A percentile compares a stretch with the other conserved stretches of the same genome.
These are phyloP conservation scores for Chondrilla cf. caribensis DNA, from an alignment of 37 sponge, comb jelly and placozoan species.

Conservation along the genomic window DNA sequence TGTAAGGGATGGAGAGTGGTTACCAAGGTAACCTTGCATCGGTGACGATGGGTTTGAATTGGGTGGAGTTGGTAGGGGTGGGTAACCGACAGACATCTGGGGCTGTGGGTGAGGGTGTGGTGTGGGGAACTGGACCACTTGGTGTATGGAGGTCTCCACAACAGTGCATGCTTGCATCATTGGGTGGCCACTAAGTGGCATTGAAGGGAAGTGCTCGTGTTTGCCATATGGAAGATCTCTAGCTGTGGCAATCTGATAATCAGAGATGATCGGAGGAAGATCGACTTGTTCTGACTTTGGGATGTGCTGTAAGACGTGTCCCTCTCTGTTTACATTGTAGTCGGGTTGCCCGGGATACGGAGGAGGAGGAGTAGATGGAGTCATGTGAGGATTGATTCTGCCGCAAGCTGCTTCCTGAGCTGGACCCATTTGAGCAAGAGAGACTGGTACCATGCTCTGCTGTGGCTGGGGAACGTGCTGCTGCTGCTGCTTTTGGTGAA, in stretches of 20 bases:
- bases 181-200: background rate
- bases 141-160: background rate
- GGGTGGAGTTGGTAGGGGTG: constrained; percentile 50
- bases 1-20: constrained; percentile 16
- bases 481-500: background rate
- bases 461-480: background rate
- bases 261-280: constrained; percentile 6
- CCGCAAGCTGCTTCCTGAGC: background rate
- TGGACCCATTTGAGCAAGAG: background rate
- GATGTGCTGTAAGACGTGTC: background rate
- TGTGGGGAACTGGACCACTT: background rate
- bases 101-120: constrained; percentile 6
- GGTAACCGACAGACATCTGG: constrained; percentile 46
- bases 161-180: constrained; percentile 24
- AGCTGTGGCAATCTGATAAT: background rate
- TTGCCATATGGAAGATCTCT: background rate
- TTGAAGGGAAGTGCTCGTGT: constrained; percentile 9
- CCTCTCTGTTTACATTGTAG: background rate
- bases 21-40: constrained; percentile 16
- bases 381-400: background rate
- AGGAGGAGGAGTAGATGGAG: constrained; percentile 22
- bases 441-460: background rate
- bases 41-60: constrained; percentile 72
- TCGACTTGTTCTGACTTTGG: constrained; percentile 17
- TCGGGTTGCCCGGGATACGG: constrained; percentile 13